Percentiles rank a stretch among this genome's conserved stretches.
Evolutionary conservation across 1,140 invertebrate genomes (phyloP).

Genomic region (Hylaeus anthracinus): DNA sequence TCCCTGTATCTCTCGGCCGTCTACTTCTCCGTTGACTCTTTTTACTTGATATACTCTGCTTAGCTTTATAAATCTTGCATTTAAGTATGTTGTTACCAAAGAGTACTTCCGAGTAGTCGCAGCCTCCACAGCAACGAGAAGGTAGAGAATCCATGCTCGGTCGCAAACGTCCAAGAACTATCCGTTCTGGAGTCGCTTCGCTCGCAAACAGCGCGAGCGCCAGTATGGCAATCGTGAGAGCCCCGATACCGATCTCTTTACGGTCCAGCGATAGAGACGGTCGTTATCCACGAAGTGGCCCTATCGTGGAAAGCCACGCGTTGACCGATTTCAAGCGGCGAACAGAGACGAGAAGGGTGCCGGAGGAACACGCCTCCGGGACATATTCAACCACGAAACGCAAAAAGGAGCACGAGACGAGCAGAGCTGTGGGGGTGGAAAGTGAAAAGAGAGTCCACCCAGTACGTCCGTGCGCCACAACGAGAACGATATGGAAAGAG

Average conservation of each 20-base stretch:
- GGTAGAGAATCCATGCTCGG: neutral
- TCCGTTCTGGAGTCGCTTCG: too few relatives aligned
- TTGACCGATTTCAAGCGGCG: slow-evolving; percentile 57
- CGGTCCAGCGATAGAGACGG: slow-evolving; percentile 27
- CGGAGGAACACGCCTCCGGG: slow-evolving; percentile 49
- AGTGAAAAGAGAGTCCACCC: slow-evolving; percentile 46
- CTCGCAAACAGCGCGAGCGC: neutral
- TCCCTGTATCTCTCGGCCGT: too few relatives aligned
- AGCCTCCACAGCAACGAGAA: neutral
- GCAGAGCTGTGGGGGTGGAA: neutral
- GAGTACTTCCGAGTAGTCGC: too few relatives aligned
- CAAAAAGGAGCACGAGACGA: slow-evolving; percentile 47
- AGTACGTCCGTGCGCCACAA: slow-evolving; percentile 13
- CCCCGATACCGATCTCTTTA: slow-evolving; percentile 47
- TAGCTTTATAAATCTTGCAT: too few relatives aligned
- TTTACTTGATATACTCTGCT: too few relatives aligned
- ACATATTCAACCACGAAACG: slow-evolving; percentile 58
- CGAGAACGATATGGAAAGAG: slow-evolving; percentile 40
- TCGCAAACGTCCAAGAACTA: neutral
- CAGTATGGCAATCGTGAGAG: neutral
- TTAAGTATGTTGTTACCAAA: too few relatives aligned
- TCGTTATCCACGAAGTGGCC: slow-evolving; percentile 58
- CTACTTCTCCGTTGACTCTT: too few relatives aligned
- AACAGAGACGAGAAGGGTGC: neutral
- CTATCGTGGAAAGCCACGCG: slow-evolving; percentile 65